Base-by-base conservation (phyloP, 2,113 vertebrate genomes). In the Lepus americanus region DNA sequence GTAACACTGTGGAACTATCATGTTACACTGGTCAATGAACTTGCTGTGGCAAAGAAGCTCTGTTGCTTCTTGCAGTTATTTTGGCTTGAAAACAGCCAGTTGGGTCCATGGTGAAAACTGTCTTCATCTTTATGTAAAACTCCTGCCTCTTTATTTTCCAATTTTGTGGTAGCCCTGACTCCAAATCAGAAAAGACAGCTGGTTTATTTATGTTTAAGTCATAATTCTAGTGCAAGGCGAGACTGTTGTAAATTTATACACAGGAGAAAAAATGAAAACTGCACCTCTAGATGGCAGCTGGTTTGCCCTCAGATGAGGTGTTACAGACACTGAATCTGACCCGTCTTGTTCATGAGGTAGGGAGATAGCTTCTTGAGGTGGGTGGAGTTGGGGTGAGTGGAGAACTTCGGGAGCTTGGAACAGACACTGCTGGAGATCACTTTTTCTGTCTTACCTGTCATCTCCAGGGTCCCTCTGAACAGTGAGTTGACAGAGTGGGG, bases 121-220 rank as follows among this genome's bases (percentile, higher is more conserved):
- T 94, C 72, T 94, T 95, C 85, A 89, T 93, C 61, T 82, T 94
- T 94, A 92, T 77, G n/a, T 94, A 64, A 83, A 80, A 87, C 84
- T 87, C 25, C 80, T 95, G 55, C 66, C 70, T 95, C 77, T 90
- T 80, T 23, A 77, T 95, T 94, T 97, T 96, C 87, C 80, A 73
- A 87, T 22, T 80, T 96, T 93, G 83, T 89, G 87, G 53, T 76
- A 96, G 94, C 51, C 77, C 87, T 89, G 92, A 66, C 80, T 88
- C 63, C 76, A 90, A 88, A 88, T 88, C 67, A 66, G 81, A 94
- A 95, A 92, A 87, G 83, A 92, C 72, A 94, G 87, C 76, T 96
- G 80, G 83, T 64, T 95, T 93, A 78, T 97, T 94, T 94, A 72
- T 91, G 80, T 82, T 92, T 94, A 86, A 95, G 78, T 93, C 64